Base-by-base conservation (phyloP, 92 coral and sea anemone genomes). In the Anthopleura xanthogrammica region DNA sequence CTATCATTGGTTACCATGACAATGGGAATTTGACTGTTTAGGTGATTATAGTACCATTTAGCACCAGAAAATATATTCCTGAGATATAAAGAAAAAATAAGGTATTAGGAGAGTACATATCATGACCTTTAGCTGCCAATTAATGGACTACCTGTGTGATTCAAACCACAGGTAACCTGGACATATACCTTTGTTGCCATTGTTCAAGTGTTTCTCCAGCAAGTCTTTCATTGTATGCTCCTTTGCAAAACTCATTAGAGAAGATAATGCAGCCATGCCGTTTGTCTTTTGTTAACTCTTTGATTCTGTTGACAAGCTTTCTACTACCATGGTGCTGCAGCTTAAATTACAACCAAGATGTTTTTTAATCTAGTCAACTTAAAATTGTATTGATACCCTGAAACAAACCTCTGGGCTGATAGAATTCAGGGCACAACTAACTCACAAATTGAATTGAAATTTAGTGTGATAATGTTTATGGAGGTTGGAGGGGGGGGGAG, bases 211-310 rank as follows among this genome's bases (percentile, higher is more conserved):
- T 55, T 86, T 94, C 98, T 41, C 98, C 91, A 41, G 95, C 88
- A 20, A 86, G 81, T 84, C 97, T 80, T 36, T 83, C 83, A 22
- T 71, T 78, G 77, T 94, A 92, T 23, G 95, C 95, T 41, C 92
- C 94, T 77, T 88, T 77, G 72, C 95, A 92, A 78, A 94, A 94
- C 89, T 94, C 98, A 90, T 94, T 94, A 62, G 94, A 90, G 85
- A 92, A 94, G 72, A 88, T 65, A 65, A 87, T 77, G 54, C 98
- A 92, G 82, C 93, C 91, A 39, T 94, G 94, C 52, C 98, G 81
- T 52, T 66, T 88, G 81, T 94, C 94, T 36, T 82, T 87, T 13
- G 91, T 85, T 76, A 94, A 84, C 40, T 79, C 85, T 80, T 88
- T 94, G 16, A 94, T 57, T 56, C 90, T 90, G 60, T 72, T 87